phyloP scores from a whole-genome alignment of 2,113 vertebrate species.

The Zosterops pallidus region DNA sequence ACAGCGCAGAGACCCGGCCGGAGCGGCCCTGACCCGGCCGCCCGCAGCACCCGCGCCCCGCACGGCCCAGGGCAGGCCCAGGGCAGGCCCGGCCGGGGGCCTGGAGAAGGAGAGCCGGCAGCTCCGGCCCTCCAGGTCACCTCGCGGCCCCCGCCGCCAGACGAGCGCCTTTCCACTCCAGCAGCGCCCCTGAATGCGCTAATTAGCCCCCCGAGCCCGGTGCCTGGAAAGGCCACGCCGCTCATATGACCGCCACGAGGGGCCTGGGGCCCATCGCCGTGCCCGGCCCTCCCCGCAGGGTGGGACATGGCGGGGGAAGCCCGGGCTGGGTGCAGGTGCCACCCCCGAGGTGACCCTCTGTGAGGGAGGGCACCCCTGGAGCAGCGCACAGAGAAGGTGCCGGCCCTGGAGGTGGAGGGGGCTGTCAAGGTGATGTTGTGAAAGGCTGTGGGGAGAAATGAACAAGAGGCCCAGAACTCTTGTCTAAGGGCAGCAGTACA shows the following conservation, averaged over 20 bases:
- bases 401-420: too few species aligned
- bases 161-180: slow-evolving; percentile 84
- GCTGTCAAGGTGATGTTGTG: not conserved
- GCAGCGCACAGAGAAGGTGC: not conserved
- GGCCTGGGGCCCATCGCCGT: not conserved
- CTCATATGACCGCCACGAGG: slow-evolving; percentile 60
- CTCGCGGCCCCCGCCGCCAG: slow-evolving; percentile 73
- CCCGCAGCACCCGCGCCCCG: not conserved
- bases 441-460: not conserved
- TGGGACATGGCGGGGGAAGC: fast-evolving
- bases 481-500: not conserved
- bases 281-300: not conserved
- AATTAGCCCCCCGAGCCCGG: slow-evolving; percentile 77
- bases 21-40: not conserved
- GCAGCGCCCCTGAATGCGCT: slow-evolving; percentile 79
- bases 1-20: not conserved
- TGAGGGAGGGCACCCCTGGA: not conserved
- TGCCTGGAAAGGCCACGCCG: not conserved
- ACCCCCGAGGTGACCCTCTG: too few species aligned
- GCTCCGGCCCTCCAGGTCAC: slow-evolving; percentile 2
- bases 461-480: not conserved
- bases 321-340: too few species aligned
- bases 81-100: not conserved
- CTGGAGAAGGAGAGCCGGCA: not conserved
- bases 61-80: not conserved